phyloP scores from a whole-genome alignment of 2,113 vertebrate genomes.

The Caranx melampygus region DNA sequence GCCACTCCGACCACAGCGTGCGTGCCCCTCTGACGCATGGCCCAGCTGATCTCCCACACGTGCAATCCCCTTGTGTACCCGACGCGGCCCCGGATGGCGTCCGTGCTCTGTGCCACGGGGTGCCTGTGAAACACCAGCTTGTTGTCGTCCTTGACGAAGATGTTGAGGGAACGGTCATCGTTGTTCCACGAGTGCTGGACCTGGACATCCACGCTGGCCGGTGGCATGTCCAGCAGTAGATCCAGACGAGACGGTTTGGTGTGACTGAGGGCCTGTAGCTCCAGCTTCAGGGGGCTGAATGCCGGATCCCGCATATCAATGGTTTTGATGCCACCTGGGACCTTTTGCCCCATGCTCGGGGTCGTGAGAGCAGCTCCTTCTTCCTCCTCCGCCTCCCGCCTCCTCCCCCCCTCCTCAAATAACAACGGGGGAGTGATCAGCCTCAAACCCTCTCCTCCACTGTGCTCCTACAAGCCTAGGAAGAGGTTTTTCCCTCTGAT shows the following conservation, averaged over 20 bases:
- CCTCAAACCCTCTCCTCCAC: slow-evolving; percentile 65
- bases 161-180: slow-evolving; percentile 95
- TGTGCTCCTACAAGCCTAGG: slow-evolving; percentile 48
- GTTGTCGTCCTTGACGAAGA: slow-evolving; percentile 98
- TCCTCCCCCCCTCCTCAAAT: slow-evolving; percentile 68
- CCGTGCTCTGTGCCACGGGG: slow-evolving; percentile 98
- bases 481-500: slow-evolving; percentile 35
- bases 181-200: slow-evolving; percentile 96
- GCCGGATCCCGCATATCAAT: slow-evolving; percentile 97
- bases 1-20: slow-evolving; percentile 97
- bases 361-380: slow-evolving; percentile 50
- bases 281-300: slow-evolving; percentile 92
- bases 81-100: slow-evolving; percentile 93
- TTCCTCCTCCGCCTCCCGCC: slow-evolving; percentile 42
- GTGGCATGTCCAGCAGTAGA: slow-evolving; percentile 96
- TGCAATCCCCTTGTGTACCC: slow-evolving; percentile 96
- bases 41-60: slow-evolving; percentile 99
- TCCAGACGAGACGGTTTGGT: slow-evolving; percentile 95
- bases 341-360: slow-evolving; percentile 96
- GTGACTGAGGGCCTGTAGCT: slow-evolving; percentile 93
- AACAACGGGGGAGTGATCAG: slow-evolving; percentile 67
- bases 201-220: slow-evolving; percentile 86
- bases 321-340: slow-evolving; percentile 97
- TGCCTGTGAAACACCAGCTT: slow-evolving; percentile 97
- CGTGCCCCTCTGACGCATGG: slow-evolving; percentile 95